phyloP scores from a whole-genome alignment of 2,113 vertebrate genomes.

The Zingel zingel region DNA sequence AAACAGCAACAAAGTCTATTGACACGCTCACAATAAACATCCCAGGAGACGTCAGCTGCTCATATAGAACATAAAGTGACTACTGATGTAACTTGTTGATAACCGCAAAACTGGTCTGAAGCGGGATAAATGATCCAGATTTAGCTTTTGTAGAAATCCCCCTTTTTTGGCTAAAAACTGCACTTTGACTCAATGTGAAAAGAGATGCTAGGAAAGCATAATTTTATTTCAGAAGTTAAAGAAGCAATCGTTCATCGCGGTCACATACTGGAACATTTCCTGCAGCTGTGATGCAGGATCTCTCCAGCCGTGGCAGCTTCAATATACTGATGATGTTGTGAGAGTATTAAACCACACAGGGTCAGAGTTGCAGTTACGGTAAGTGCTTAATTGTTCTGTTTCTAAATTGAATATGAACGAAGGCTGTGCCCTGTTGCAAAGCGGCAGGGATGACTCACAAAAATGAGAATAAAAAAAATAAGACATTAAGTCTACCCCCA shows the following conservation, averaged over 20 bases:
- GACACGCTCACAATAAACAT: constrained; percentile 70
- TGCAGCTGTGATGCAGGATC: constrained; percentile 20
- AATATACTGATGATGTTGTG: background rate
- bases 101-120: constrained; percentile 17
- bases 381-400: constrained; percentile 54
- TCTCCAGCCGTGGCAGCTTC: background rate
- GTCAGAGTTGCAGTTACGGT: constrained; percentile 47
- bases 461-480: constrained; percentile 2
- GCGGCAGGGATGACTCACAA: background rate
- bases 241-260: background rate
- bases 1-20: constrained; percentile 74
- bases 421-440: constrained; percentile 20
- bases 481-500: background rate
- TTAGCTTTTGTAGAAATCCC: constrained; percentile 19
- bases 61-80: constrained; percentile 31
- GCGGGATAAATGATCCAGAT: constrained; percentile 11
- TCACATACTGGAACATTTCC: background rate
- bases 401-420: constrained; percentile 22
- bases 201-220: background rate
- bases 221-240: background rate
- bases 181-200: background rate
- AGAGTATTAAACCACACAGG: constrained; percentile 14
- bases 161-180: constrained; percentile 1
- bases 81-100: constrained; percentile 60
- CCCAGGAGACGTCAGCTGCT: constrained; percentile 58